phyloP scores from a whole-genome alignment of 2,113 vertebrate genomes.

The Myotis davidii region DNA sequence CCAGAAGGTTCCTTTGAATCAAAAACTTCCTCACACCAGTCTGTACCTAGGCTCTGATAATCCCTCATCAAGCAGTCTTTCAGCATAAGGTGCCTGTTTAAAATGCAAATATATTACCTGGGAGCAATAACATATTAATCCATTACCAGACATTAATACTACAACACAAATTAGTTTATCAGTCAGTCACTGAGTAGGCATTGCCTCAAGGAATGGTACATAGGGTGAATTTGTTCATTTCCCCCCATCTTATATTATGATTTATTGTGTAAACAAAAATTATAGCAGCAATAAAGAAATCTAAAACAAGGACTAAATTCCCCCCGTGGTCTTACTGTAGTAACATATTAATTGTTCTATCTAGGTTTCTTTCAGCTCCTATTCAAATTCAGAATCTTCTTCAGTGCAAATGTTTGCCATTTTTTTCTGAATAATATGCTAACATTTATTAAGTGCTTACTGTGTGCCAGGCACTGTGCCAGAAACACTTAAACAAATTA shows the following conservation, averaged over 20 bases:
- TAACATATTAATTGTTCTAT: neutral
- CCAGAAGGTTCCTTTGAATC: constrained; percentile 6
- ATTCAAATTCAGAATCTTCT: constrained; percentile 14
- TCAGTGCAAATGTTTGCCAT: neutral
- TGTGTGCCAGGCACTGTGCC: neutral
- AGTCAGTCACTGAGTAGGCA: constrained; percentile 38
- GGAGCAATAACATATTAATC: constrained; percentile 46
- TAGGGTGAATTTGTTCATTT: constrained; percentile 35
- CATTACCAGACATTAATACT: constrained; percentile 49
- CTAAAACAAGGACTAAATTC: constrained; percentile 31
- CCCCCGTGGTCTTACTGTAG: neutral
- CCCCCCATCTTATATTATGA: constrained; percentile 16
- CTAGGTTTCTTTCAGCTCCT: neutral
- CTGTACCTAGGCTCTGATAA: neutral
- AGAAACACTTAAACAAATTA: constrained; percentile 48
- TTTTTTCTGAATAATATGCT: constrained; percentile 11
- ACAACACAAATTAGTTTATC: constrained; percentile 56
- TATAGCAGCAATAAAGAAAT: constrained; percentile 32
- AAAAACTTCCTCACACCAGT: neutral
- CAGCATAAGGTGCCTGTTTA: constrained; percentile 35
- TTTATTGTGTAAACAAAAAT: constrained; percentile 55
- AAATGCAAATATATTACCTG: constrained; percentile 61
- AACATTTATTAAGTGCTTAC: constrained; percentile 40
- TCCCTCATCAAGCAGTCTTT: neutral
- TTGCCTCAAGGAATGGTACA: constrained; percentile 30